Evolutionary conservation across 2,113 vertebrate species (phyloP).

Genomic region (Corvus moneduloides): DNA sequence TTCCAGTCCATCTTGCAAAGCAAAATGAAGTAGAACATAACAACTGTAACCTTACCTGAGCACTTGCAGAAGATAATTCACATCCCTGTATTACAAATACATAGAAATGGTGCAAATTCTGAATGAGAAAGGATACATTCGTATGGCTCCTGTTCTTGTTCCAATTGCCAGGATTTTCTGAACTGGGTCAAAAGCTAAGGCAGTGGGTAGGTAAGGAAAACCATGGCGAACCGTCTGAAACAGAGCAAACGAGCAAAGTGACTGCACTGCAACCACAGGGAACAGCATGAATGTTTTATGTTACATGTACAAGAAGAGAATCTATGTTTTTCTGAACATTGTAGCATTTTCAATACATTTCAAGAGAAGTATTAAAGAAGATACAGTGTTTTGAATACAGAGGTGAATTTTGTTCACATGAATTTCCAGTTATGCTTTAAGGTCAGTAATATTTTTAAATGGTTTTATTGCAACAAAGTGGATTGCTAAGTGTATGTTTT

Average conservation of each 20-base stretch:
- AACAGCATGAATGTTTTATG: not conserved
- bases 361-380: not conserved
- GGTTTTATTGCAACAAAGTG: not conserved
- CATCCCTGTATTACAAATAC: not conserved
- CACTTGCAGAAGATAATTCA: not conserved
- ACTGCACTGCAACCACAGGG: not conserved
- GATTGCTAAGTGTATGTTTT: not conserved
- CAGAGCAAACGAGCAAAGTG: slow-evolving; percentile 32
- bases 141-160: slow-evolving; percentile 89
- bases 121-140: slow-evolving; percentile 93
- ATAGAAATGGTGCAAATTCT: slow-evolving; percentile 2
- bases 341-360: not conserved
- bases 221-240: slow-evolving; percentile 96
- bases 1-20: not conserved
- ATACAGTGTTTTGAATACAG: not conserved
- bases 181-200: slow-evolving; percentile 95
- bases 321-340: not conserved
- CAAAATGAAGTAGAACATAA: not conserved
- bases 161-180: slow-evolving; percentile 97
- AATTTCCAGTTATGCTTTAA: not conserved
- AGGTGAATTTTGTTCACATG: not conserved
- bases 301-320: not conserved
- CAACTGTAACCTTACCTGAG: slow-evolving; percentile 53
- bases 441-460: not conserved
- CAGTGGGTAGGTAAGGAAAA: slow-evolving; percentile 93